A percentile compares a stretch with the other conserved stretches of the same genome.
Evolutionary conservation across 2,888 invertebrate genomes (phyloP).

Genomic region (Scelioninae gen. 2): DNA sequence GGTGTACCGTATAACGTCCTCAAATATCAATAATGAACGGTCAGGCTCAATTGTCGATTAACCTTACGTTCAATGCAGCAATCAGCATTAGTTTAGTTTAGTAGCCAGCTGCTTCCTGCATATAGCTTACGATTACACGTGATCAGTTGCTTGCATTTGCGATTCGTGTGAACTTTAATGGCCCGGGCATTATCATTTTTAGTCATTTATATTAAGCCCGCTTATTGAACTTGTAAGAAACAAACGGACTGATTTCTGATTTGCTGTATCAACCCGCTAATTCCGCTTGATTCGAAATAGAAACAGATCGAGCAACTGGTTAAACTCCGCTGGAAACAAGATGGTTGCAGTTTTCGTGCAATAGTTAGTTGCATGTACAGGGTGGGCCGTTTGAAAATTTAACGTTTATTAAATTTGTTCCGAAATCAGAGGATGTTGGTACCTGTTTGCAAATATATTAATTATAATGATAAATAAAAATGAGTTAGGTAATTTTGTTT

Average conservation of each 20-base stretch:
- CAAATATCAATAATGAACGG: slow-evolving; percentile 65
- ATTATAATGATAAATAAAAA: no score
- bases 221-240: slow-evolving; percentile 33
- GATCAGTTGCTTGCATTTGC: slow-evolving; percentile 50
- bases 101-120: slow-evolving; percentile 68
- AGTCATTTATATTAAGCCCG: slow-evolving; percentile 9
- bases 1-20: slow-evolving; percentile 61
- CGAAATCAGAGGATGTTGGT: no score
- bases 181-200: slow-evolving; percentile 37
- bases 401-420: no score
- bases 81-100: slow-evolving; percentile 69
- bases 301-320: no score
- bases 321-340: no score
- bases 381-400: no score
- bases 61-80: slow-evolving; percentile 66
- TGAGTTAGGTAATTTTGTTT: no score
- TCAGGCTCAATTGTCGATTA: slow-evolving; percentile 72
- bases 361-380: no score
- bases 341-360: no score
- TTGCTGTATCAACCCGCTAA: slow-evolving; percentile 16
- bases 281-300: slow-evolving; percentile 5
- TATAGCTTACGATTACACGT: slow-evolving; percentile 56
- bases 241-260: slow-evolving; percentile 17
- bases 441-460: no score
- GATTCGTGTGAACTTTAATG: slow-evolving; percentile 42